Evolutionary conservation across 2,888 invertebrate genomes (phyloP).

Genomic region (Thereva unica): DNA sequence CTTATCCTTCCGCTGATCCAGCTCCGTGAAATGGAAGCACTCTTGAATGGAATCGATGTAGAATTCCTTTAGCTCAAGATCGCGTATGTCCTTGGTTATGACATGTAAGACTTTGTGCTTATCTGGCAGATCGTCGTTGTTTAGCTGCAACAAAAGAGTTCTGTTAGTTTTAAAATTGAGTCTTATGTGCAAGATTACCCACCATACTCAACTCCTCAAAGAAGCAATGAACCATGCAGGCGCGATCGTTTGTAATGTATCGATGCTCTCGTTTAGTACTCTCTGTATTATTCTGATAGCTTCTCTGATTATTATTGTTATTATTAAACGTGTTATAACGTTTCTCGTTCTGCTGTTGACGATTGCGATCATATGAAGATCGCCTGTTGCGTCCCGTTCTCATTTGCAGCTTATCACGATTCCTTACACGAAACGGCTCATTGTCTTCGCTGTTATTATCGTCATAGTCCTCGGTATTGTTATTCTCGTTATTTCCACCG

Average conservation of each 20-base stretch:
- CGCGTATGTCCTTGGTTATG: constrained; percentile 66
- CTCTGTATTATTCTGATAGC: constrained; percentile 5
- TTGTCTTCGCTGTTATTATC: constrained; percentile 46
- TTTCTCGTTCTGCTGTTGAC: constrained; percentile 18
- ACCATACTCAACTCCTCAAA: constrained; percentile 70
- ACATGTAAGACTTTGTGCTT: constrained; percentile 65
- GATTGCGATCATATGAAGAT: constrained; percentile 44
- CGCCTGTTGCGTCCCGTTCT: constrained; percentile 45
- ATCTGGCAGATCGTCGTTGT: constrained; percentile 62
- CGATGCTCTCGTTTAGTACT: background rate
- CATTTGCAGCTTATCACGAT: constrained; percentile 43
- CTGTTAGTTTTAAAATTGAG: background rate
- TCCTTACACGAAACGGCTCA: constrained; percentile 44
- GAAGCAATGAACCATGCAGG: constrained; percentile 71
- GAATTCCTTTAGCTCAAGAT: constrained; percentile 69
- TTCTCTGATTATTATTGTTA: constrained; percentile 18
- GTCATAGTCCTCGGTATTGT: constrained; percentile 44
- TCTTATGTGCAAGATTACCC: background rate
- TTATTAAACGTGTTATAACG: constrained; percentile 5
- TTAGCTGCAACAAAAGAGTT: constrained; percentile 47
- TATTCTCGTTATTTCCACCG: constrained; percentile 49
- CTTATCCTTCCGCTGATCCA: constrained; percentile 64
- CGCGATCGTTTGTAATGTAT: constrained; percentile 46
- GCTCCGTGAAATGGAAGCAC: constrained; percentile 68
- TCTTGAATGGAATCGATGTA: constrained; percentile 72